phyloP scores from a whole-genome alignment of 2,797 vertebrate genomes.

The Lutjanus campechanus region DNA sequence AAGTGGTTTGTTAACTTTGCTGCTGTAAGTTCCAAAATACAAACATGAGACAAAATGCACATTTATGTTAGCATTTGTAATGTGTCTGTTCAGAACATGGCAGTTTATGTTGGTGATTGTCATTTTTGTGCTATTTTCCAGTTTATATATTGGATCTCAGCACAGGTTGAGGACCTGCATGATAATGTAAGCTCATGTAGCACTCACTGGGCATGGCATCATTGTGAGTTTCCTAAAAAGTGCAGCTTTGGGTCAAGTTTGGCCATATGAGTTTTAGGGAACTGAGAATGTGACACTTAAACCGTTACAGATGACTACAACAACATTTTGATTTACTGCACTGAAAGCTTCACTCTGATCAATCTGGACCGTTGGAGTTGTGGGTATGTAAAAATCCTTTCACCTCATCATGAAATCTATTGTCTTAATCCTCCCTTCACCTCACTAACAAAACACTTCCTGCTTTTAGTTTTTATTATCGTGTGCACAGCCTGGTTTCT shows the following conservation, averaged over 20 bases:
- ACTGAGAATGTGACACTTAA: slow-evolving; percentile 1
- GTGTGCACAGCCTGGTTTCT: neutral
- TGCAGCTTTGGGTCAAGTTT: neutral
- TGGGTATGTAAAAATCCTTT: slow-evolving; percentile 10
- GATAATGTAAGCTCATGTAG: neutral
- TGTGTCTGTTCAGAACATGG: no score
- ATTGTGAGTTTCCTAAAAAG: neutral
- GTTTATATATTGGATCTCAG: no score
- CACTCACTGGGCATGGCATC: neutral
- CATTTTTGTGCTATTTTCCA: no score
- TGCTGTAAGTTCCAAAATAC: no score
- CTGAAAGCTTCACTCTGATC: neutral
- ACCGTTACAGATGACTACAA: neutral
- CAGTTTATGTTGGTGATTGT: no score
- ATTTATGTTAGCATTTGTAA: no score
- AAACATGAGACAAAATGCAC: no score
- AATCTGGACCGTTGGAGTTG: neutral
- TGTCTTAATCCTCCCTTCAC: neutral
- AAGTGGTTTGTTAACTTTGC: no score
- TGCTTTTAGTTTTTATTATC: neutral
- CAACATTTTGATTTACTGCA: neutral
- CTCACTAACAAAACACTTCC: neutral
- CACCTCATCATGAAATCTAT: neutral
- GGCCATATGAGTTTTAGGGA: slow-evolving; percentile 1
- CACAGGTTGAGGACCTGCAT: no score